Base-by-base conservation (phyloP, 1,140 invertebrate species). In the Whitmania pigra region DNA sequence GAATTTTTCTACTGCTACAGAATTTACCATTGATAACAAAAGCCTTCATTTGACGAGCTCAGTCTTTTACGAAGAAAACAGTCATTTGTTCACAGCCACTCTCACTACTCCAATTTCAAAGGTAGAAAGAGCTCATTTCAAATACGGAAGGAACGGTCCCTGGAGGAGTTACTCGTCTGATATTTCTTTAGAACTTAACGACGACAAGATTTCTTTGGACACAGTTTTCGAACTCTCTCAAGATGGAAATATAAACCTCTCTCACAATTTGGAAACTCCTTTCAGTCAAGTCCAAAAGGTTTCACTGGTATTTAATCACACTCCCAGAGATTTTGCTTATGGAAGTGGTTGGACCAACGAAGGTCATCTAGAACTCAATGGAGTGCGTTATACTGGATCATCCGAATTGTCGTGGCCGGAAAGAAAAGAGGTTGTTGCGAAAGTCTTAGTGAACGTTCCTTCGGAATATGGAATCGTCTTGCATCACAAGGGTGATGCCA, bases 331-430 rank as follows among this genome's bases (percentile, higher is more conserved):
- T 20, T n/a, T 4, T 36, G 29, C 11, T n/a, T n/a, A 27, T n/a
- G 69, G 53, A 20, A 73, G 67, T 53, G 53, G 36, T 22, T 73
- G 73, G 73, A 71, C 43, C 25, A 73, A 73, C 69, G 60, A 60
- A 43, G 73, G 40, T 40, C 71, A 63, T 55, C 40, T 73, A 2
- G 40, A 71, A 53, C 13, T 60, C 53, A 73, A 73, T 43, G 43
- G 53, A 22, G n/a, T 53, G 53, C 36, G 57, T n/a, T 71, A 71
- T 55, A 25, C 73, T 27, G 73, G 25, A 13, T 20, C n/a, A 49
- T 71, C 69, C 11, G 69, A 71, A 36, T 49, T 71, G 7, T 43
- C 27, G 22, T 73, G 53, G 73, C n/a, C 36, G n/a, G 73, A 57
- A 18, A 49, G 43, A 49, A 66, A 71, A 15, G 40, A 29, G n/a